Evolutionary conservation across 2,113 vertebrate genomes (phyloP), one percentile per base, ranked within the genome.

Genomic region (Sisor rabdophorus): DNA sequence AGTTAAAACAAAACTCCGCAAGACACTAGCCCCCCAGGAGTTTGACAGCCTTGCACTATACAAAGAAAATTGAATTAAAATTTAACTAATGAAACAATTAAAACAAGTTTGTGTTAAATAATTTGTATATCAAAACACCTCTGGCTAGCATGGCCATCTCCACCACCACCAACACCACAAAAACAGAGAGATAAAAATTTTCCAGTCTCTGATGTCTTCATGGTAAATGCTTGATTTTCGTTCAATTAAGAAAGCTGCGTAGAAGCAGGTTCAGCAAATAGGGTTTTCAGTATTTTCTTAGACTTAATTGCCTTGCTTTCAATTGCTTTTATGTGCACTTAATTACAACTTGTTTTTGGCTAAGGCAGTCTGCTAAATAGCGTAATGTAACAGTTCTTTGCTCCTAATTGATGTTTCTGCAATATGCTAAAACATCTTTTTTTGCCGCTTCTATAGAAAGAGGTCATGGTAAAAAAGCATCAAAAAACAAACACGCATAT

Each of bases 311-410:
- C 40, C 48, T 26, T 69, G 64, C 15, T 68, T 53, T 54, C n/a
- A 32, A 71, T 63, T 44, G 58, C 68, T 61, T 78, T 71, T 78
- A 59, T 69, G 28, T 71, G 58, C 48, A 47, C 44, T 32, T 78
- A 56, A 63, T 72, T 64, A 22, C 55, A 61, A 65, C 19, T 30
- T 64, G 48, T 48, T 65, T 44, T 20, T 71, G 26, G 32, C 48
- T 16, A 58, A 40, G 68, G 50, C 68, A 56, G 50, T 61, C 32
- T 44, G 52, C 36, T 65, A 72, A 72, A 54, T 72, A 36, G 32
- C 24, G 1, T 55, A 72, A 72, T 65, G 59, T 59, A 78, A 28
- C n/a, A 19, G 50, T 78, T 63, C 48, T 78, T 54, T 4, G 30
- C 24, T 63, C 54, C 12, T 60, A 78, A 72, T 52, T 55, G 28